phyloP scores from a whole-genome alignment of 2,888 invertebrate species.

The Cantharis lateralis region DNA sequence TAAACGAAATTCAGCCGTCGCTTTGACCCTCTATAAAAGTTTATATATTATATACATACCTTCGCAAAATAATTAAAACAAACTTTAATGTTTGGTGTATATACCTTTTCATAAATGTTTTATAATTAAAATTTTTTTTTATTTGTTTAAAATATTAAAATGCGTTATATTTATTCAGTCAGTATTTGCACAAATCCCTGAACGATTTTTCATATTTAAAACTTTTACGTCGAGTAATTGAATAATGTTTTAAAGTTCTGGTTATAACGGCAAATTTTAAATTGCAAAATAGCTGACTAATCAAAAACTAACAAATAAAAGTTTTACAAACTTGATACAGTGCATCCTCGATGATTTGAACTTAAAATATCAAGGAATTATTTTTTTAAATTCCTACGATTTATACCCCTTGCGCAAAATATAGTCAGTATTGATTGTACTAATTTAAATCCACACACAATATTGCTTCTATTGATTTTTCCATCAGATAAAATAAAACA shows the following conservation, averaged over 20 bases:
- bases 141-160: neutral
- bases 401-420: neutral
- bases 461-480: neutral
- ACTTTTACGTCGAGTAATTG: constrained; percentile 1
- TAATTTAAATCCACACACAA: neutral
- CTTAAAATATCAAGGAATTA: neutral
- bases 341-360: neutral
- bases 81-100: neutral
- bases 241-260: constrained; percentile 1
- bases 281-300: constrained; percentile 1
- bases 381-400: neutral
- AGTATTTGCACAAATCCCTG: neutral
- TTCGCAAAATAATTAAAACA: neutral
- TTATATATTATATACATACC: neutral
- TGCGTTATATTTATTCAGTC: neutral
- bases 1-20: constrained; percentile 13
- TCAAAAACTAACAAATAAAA: neutral
- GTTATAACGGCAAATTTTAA: neutral
- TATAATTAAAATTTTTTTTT: neutral
- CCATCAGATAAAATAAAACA: neutral
- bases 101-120: neutral
- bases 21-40: constrained; percentile 9
- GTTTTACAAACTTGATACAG: neutral
- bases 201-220: constrained; percentile 3
- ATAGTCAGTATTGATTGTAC: neutral